These are phyloP conservation scores for Macroramphosus scolopax DNA, from an alignment of 2,797 vertebrate genomes.

Conservation along the genomic window DNA sequence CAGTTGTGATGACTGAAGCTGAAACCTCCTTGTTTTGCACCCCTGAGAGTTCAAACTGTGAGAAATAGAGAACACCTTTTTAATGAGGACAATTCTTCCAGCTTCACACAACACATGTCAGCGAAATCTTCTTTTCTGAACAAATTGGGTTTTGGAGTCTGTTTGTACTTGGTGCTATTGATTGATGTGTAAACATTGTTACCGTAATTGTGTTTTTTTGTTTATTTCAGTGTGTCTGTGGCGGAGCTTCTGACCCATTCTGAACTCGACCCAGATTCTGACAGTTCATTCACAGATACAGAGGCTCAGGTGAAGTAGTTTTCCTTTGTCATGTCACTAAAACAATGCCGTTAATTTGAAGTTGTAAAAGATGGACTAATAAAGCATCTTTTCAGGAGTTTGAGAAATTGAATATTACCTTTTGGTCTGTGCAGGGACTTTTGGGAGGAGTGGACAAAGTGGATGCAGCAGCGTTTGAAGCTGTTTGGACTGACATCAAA, in stretches of 20 bases:
- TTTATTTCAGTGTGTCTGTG: conserved; percentile 75
- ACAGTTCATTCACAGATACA: conserved; percentile 77
- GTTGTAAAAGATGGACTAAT: no score
- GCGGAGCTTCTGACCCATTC: conserved; percentile 82
- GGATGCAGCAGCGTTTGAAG: conserved; percentile 75
- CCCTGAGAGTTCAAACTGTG: no score
- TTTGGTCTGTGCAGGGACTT: conserved; percentile 67
- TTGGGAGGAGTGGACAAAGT: conserved; percentile 75
- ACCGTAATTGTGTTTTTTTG: conserved; percentile 8
- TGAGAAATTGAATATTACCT: conserved; percentile 15
- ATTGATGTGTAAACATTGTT: no score
- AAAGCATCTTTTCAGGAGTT: no score
- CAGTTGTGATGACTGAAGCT: no score
- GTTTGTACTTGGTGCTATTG: background rate
- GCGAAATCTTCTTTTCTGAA: background rate
- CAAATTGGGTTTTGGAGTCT: no score
- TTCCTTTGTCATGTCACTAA: background rate
- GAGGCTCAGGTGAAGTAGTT: conserved; percentile 81
- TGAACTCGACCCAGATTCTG: conserved; percentile 85
- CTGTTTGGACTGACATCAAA: conserved; percentile 82
- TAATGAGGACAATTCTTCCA: no score
- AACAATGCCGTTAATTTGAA: no score
- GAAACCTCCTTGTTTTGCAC: no score
- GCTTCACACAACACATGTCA: background rate
- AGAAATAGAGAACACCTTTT: no score